Conservation (phyloP, 2,888 invertebrate genomes). For the Caenorhabditis wallacei region DNA sequence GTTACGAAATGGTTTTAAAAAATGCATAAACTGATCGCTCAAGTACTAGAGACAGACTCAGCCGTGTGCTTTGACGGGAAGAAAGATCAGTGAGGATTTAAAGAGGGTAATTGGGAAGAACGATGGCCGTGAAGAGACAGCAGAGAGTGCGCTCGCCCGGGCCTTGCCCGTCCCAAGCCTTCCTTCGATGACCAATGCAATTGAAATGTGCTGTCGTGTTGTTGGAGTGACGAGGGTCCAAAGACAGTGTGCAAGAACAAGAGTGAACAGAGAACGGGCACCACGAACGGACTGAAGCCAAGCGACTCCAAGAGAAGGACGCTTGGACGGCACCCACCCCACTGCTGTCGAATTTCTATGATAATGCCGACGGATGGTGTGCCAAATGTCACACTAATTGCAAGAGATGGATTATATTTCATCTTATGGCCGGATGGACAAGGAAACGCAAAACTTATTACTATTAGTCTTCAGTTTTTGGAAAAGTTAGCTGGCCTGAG, state of each 20-base stretch:
- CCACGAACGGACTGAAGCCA: constrained; percentile 47
- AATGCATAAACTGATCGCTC: constrained; percentile 39
- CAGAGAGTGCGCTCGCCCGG: constrained; percentile 52
- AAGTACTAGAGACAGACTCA: constrained; percentile 43
- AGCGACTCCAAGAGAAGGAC: constrained; percentile 16
- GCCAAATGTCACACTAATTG: constrained; percentile 65
- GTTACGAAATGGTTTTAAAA: constrained; percentile 45
- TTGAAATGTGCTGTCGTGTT: constrained; percentile 66
- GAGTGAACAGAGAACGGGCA: constrained; percentile 28
- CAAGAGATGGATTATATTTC: constrained; percentile 52
- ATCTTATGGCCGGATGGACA: constrained; percentile 10
- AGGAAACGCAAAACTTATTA: neutral
- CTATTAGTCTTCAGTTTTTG: neutral
- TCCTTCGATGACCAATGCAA: constrained; percentile 66
- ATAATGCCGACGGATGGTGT: constrained; percentile 62
- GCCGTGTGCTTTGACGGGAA: constrained; percentile 42
- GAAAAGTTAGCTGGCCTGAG: too few species aligned
- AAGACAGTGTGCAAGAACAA: constrained; percentile 11
- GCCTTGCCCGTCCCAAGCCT: constrained; percentile 41
- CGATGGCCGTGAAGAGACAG: constrained; percentile 55
- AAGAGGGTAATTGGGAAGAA: constrained; percentile 63
- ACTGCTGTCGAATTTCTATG: constrained; percentile 51
- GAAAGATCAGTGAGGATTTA: constrained; percentile 59
- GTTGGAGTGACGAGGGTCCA: constrained; percentile 49
- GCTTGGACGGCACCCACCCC: constrained; percentile 17